phyloP scores from a whole-genome alignment of 1,140 invertebrate genomes.

The Saxidomus purpurata region DNA sequence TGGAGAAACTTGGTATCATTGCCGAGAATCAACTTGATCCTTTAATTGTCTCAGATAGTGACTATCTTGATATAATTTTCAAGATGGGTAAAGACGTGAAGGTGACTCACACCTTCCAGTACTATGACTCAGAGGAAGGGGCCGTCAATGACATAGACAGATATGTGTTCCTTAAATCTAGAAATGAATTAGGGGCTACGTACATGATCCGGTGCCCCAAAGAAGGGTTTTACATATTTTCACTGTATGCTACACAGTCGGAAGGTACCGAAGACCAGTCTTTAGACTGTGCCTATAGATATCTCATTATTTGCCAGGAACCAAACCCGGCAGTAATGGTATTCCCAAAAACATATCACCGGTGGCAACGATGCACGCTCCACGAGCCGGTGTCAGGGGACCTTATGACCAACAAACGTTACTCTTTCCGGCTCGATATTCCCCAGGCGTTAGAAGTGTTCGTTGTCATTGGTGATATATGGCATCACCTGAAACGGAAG shows the following conservation, averaged over 20 bases:
- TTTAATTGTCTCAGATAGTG: slow-evolving; percentile 80
- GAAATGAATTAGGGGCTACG: slow-evolving; percentile 78
- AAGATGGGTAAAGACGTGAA: slow-evolving; percentile 80
- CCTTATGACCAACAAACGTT: slow-evolving; percentile 80
- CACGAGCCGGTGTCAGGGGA: slow-evolving; percentile 85
- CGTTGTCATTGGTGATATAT: slow-evolving; percentile 81
- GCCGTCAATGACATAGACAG: slow-evolving; percentile 83
- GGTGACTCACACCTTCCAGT: slow-evolving; percentile 84
- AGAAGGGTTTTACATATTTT: slow-evolving; percentile 85
- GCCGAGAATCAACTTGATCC: slow-evolving; percentile 81
- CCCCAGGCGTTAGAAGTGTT: slow-evolving; percentile 84
- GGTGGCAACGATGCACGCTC: slow-evolving; percentile 84
- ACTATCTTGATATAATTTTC: slow-evolving; percentile 81
- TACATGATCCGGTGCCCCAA: slow-evolving; percentile 84
- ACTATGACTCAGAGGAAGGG: slow-evolving; percentile 81
- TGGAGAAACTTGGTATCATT: slow-evolving; percentile 79
- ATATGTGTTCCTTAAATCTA: slow-evolving; percentile 83
- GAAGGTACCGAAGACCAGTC: slow-evolving; percentile 70
- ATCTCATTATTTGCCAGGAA: slow-evolving; percentile 84
- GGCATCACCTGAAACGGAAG: slow-evolving; percentile 82
- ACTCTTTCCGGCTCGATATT: slow-evolving; percentile 82
- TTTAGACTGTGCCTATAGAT: slow-evolving; percentile 84
- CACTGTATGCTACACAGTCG: slow-evolving; percentile 80
- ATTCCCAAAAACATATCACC: slow-evolving; percentile 84
- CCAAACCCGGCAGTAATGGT: slow-evolving; percentile 78